Percentiles rank a stretch among this genome's conserved stretches.
phyloP scores from a whole-genome alignment of 2,113 vertebrate species.

The Salvator merianae region DNA sequence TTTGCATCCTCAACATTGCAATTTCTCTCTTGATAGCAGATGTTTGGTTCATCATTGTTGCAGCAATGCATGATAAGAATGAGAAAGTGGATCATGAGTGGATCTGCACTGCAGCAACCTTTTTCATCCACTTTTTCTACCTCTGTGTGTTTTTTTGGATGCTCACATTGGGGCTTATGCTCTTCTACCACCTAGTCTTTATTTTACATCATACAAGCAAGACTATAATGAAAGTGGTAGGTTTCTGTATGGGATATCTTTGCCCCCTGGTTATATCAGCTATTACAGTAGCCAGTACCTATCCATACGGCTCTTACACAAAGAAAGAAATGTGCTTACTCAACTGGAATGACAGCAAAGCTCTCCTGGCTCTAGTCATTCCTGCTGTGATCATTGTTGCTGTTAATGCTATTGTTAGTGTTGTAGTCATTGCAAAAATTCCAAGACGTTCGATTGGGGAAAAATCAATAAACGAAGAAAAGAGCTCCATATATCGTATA shows the following conservation, averaged over 20 bases:
- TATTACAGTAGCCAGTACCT: conserved; percentile 71
- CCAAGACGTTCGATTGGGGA: conserved; percentile 78
- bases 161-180: conserved; percentile 85
- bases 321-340: conserved; percentile 80
- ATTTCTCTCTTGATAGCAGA: conserved; percentile 83
- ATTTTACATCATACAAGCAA: conserved; percentile 84
- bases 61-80: conserved; percentile 19
- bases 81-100: neutral
- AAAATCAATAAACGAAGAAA: conserved; percentile 71
- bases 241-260: conserved; percentile 81
- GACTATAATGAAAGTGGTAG: conserved; percentile 76
- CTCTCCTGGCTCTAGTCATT: conserved; percentile 81
- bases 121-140: conserved; percentile 88
- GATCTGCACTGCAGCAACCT: conserved; percentile 75
- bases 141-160: conserved; percentile 95
- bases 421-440: conserved; percentile 88
- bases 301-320: conserved; percentile 70
- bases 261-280: conserved; percentile 83
- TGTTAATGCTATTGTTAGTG: conserved; percentile 80
- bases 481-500: conserved; percentile 71
- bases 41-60: conserved; percentile 76
- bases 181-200: conserved; percentile 89
- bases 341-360: conserved; percentile 76
- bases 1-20: conserved; percentile 85
- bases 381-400: conserved; percentile 82